Evolutionary conservation across 2,888 invertebrate genomes (phyloP), one percentile per base, ranked within the genome.

Genomic region (Nebria salina): DNA sequence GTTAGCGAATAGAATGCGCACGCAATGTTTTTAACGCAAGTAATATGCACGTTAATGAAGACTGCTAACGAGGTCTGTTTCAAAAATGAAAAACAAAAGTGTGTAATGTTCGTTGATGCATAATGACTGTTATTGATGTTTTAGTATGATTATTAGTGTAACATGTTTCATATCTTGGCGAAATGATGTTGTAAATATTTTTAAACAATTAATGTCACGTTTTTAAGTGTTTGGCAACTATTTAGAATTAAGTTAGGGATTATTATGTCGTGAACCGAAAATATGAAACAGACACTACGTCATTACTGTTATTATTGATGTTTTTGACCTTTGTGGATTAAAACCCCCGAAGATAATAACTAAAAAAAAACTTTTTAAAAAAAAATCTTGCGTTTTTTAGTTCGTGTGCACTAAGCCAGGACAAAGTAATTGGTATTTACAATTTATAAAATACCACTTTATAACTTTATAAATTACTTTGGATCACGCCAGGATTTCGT

Each of bases 31-130:
- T 43, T 54, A 54, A 8, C 54, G 54, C 54, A 13, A 13, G 11
- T 54, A 54, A 54, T 54, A 54, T 11, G 54, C 54, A 54, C 54
- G 54, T 2, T 54, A 54, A 54, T 54, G 54, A 54, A 54, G 54
- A 54, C 54, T 54, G 54, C 7, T 54, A 54, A 54, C 54, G 54
- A 54, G 54, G 54, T 54, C 54, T 54, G 54, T 1, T 54, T 54
- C 54, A 54, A 54, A 54, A 54, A 54, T 54, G 54, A 54, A 54
- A 54, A 54, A 54, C 54, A 54, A 54, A 54, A 54, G 54, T 54
- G 54, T 54, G 7, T 54, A 54, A 34, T 54, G 54, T 54, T 3
- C 13, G 54, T 54, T 54, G 13, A 54, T 54, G 54, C 54, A 54
- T 54, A 54, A 54, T 54, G 0, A 54, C 54, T 54, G 54, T 54